Base-by-base conservation (phyloP, 2,888 invertebrate species). In the Harpagoxenus sublaevis region DNA sequence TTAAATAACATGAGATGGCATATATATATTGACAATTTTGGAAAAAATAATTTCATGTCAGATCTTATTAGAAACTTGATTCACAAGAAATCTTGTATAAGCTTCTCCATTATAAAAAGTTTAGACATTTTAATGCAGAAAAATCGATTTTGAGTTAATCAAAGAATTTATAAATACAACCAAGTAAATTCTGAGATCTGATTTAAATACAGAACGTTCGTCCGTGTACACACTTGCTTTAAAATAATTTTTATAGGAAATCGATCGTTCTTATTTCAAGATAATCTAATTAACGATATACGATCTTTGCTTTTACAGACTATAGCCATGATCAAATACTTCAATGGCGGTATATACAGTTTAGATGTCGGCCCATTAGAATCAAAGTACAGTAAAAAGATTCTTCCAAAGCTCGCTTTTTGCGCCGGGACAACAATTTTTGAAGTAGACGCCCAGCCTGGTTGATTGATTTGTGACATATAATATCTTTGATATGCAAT, bases 291-390 rank as follows among this genome's bases (percentile, higher is more conserved):
- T 23, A 45, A 18, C 12, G 9, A 23, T 53, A 15, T 35, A 65
- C 18, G 3, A 15, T 23, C 9, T 35, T 68, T 70, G 10, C 2
- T 57, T 78, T 39, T 63, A 6, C 95, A 97, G 97, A 96, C 96
- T 0, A 94, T 96, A 85, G 96, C 96, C 83, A 94, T 95, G 28
- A 95, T 97, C 82, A 94, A 95, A 89, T 96, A 96, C 87, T 95
- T 97, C 78, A 95, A 96, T 3, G 96, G 96, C 31, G 96, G 96
- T 18, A 95, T 97, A 77, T 96, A 96, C 92, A 95, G 95, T 35
- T 93, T 97, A 74, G 97, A 96, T 92, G 94, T 96, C 83, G 96
- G 96, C 55, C 95, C 95, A 39, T 89, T 95, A 18, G 78, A 87
- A 9, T 77, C 84, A 15, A 92, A 85, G 57, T 86, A 84, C 28